Percentiles rank a stretch among this genome's conserved stretches.
Evolutionary conservation across 2,797 vertebrate species (phyloP).

Genomic region (Australoheros facetus): DNA sequence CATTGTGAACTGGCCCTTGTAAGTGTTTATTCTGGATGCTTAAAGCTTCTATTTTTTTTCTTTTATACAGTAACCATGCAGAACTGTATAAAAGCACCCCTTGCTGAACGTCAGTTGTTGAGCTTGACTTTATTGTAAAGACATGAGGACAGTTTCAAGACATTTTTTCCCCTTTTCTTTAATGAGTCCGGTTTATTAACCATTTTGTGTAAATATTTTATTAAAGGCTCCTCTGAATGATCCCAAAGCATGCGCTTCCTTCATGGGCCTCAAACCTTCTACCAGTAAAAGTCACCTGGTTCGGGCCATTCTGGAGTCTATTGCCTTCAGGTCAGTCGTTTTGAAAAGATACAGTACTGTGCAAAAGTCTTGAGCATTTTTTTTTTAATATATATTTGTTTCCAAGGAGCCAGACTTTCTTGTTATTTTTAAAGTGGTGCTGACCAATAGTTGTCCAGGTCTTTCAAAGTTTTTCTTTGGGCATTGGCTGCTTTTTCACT

Average conservation of each 20-base stretch:
- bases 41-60: neutral
- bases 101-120: neutral
- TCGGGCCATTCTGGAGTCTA: conserved; percentile 92
- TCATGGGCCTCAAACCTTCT: conserved; percentile 93
- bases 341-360: neutral
- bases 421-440: neutral
- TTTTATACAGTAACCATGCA: neutral
- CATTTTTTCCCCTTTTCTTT: neutral
- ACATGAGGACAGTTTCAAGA: neutral
- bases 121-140: neutral
- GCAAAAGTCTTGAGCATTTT: neutral
- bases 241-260: conserved; percentile 89
- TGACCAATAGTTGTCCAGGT: neutral
- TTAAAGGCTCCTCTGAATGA: conserved; percentile 90
- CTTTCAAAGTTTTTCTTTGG: neutral
- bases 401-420: neutral
- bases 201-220: neutral
- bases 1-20: conserved; percentile 60
- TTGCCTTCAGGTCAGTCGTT: conserved; percentile 88
- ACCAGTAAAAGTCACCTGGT: conserved; percentile 91
- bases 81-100: neutral
- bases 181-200: neutral
- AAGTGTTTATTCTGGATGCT: conserved; percentile 60
- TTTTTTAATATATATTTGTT: neutral
- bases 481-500: neutral